These are phyloP conservation scores for Mormyrus proboscirostris DNA, from an alignment of 2,797 vertebrate genomes.

Conservation along the genomic window DNA sequence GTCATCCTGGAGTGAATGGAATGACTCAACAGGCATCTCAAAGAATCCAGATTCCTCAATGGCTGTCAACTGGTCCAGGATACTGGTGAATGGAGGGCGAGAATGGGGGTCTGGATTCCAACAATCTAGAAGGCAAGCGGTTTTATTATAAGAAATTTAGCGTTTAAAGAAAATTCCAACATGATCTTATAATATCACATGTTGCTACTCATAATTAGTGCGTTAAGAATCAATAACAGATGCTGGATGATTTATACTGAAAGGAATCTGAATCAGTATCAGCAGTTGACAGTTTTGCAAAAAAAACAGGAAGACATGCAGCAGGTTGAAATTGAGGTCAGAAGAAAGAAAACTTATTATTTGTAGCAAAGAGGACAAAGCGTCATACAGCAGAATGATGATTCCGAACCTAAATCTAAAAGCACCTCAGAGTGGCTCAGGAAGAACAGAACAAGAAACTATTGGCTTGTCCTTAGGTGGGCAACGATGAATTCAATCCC, in stretches of 20 bases:
- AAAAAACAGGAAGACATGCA: background rate
- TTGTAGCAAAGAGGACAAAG: background rate
- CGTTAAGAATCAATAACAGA: background rate
- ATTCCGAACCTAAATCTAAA: background rate
- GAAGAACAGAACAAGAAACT: background rate
- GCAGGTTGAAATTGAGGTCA: background rate
- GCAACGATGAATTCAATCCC: background rate
- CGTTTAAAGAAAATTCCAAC: background rate
- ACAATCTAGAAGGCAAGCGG: conserved; percentile 65
- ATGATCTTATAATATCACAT: background rate
- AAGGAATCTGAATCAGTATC: background rate
- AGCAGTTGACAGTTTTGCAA: background rate
- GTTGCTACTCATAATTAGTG: background rate
- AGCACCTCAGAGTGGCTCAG: background rate
- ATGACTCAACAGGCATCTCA: conserved; percentile 94
- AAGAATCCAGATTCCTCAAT: conserved; percentile 96
- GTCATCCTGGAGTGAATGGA: conserved; percentile 94
- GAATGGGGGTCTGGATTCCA: conserved; percentile 87
- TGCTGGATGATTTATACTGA: background rate
- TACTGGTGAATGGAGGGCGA: conserved; percentile 76
- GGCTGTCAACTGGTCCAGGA: conserved; percentile 83
- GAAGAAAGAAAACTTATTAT: background rate
- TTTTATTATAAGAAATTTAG: background rate
- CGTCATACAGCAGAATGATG: background rate
- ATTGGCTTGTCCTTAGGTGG: background rate